Conservation (phyloP, 2,797 vertebrate species). For the Leptatherina wallacei region DNA sequence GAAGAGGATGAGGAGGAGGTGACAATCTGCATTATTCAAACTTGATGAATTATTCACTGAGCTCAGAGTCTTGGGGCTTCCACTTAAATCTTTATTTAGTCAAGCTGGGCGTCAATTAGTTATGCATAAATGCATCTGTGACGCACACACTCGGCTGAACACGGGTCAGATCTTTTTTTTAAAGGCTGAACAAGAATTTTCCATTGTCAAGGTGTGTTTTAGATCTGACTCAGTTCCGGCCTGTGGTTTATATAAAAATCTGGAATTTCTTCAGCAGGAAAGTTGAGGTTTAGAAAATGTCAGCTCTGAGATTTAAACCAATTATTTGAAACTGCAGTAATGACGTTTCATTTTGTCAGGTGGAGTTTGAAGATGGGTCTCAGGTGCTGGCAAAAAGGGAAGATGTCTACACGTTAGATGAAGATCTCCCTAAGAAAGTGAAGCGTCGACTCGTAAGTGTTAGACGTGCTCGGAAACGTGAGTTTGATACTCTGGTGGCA, state of each 20-base stretch:
- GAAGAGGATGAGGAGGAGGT: conserved; percentile 60
- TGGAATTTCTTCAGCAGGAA: conserved; percentile 6
- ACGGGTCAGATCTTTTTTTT: conserved; percentile 27
- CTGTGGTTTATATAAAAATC: neutral
- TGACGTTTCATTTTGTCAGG: conserved; percentile 69
- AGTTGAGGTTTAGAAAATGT: neutral
- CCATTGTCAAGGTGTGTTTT: conserved; percentile 48
- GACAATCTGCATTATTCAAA: conserved; percentile 84
- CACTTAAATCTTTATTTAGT: conserved; percentile 81
- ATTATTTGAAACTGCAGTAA: neutral
- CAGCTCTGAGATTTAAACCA: neutral
- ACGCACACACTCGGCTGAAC: conserved; percentile 50
- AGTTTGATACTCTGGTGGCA: neutral
- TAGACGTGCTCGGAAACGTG: conserved; percentile 44
- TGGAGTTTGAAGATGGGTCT: conserved; percentile 99
- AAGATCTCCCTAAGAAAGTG: conserved; percentile 97
- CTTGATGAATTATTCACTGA: conserved; percentile 82
- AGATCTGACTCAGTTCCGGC: conserved; percentile 1
- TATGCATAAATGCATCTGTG: conserved; percentile 76
- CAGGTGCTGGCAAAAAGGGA: conserved; percentile 94
- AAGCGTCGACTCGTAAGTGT: conserved; percentile 96
- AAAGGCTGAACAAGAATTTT: conserved; percentile 52
- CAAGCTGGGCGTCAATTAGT: conserved; percentile 71
- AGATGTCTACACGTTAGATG: conserved; percentile 94
- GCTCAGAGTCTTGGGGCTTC: conserved; percentile 66